phyloP scores from a whole-genome alignment of 2,888 invertebrate species.

The Amblyjoppa fuscipennis region DNA sequence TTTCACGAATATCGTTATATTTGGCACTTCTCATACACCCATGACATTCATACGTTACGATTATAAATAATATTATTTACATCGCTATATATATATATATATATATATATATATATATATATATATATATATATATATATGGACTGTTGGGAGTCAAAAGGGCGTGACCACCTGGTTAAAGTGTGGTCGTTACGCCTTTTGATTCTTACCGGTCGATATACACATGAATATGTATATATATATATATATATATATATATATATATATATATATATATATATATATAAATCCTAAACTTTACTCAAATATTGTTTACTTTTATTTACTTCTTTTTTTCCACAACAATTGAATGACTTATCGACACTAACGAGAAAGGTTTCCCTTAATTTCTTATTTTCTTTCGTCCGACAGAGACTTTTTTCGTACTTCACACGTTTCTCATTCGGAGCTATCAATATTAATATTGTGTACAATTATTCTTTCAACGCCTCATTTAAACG shows the following conservation, averaged over 20 bases:
- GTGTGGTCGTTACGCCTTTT: neutral
- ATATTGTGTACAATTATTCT: constrained; percentile 14
- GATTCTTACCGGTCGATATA: neutral
- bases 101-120: constrained; percentile 35
- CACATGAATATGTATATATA: neutral
- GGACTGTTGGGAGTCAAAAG: neutral
- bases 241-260: too few species aligned
- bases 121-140: constrained; percentile 44
- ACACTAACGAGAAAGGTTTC: constrained; percentile 1
- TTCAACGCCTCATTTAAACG: neutral
- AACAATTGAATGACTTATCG: neutral
- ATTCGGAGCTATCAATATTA: neutral
- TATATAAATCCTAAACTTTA: constrained; percentile 61
- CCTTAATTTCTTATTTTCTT: neutral
- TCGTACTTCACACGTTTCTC: neutral
- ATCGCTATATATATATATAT: constrained; percentile 41
- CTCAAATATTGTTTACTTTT: constrained; percentile 63
- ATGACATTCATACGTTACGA: constrained; percentile 48
- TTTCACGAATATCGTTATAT: constrained; percentile 55
- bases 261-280: neutral
- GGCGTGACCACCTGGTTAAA: neutral
- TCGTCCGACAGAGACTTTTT: neutral
- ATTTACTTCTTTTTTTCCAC: constrained; percentile 34
- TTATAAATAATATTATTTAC: constrained; percentile 57
- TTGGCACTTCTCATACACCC: constrained; percentile 70